phyloP scores from a whole-genome alignment of 2,113 vertebrate genomes.

The Eulemur macaco region DNA sequence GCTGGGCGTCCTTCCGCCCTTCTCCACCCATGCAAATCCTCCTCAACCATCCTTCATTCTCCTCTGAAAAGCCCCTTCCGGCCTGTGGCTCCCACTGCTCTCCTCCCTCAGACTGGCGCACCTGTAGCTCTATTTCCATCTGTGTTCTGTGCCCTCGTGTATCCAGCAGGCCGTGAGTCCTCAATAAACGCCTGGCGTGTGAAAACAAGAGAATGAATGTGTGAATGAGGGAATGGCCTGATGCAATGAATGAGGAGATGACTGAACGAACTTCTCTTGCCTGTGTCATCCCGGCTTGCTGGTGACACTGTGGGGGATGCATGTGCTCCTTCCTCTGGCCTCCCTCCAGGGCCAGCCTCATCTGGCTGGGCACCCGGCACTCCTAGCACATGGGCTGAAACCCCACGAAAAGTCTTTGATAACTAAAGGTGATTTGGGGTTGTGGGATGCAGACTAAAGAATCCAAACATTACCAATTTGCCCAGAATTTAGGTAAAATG shows the following conservation, averaged over 20 bases:
- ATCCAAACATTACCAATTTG: background rate
- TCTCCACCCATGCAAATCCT: background rate
- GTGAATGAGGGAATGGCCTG: background rate
- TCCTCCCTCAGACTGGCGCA: background rate
- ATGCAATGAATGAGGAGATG: background rate
- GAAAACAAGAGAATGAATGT: background rate
- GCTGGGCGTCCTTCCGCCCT: background rate
- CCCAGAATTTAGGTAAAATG: background rate
- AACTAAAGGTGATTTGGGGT: background rate
- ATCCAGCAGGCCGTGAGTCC: background rate
- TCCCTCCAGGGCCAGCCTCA: accelerated
- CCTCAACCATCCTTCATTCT: background rate
- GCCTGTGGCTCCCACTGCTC: background rate
- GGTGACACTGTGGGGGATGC: accelerated
- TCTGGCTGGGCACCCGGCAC: background rate
- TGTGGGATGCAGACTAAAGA: background rate
- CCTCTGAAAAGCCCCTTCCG: background rate
- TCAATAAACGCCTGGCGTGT: background rate
- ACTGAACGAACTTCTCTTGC: background rate
- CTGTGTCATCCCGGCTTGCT: background rate
- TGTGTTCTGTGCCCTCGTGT: background rate
- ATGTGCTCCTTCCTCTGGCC: background rate
- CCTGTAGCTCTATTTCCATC: background rate
- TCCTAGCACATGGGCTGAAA: background rate
- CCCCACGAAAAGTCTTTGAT: background rate